Base-by-base conservation (phyloP, 2,113 vertebrate species). In the Okapia johnstoni region DNA sequence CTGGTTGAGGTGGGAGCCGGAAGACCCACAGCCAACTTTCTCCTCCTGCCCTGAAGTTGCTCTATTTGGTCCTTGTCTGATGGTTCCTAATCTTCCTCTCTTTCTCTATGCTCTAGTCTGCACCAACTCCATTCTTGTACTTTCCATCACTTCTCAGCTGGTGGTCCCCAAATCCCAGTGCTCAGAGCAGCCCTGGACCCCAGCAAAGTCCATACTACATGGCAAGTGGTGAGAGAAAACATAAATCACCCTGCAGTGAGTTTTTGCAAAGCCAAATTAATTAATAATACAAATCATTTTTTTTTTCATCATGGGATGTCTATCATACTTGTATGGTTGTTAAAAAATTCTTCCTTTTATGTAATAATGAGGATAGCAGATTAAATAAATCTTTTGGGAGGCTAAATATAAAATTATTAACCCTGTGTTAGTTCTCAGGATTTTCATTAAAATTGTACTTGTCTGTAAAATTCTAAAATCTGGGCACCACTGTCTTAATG, bases 401-500 rank as follows among this genome's bases (percentile, higher is more conserved):
- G 21, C 0, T 52, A 77, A 14, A 83, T 81, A n/a, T 25, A 61
- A 89, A 94, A 86, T 90, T 63, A 57, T 70, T 81, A 95, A n/a
- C 9, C 9, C 46, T 50, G 6, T 61, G 33, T 84, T 92, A 48
- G 80, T 87, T 11, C 46, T 5, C 7, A 76, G 26, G 17, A 79
- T 87, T 94, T 89, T 76, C 25, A 50, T 40, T 66, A n/a, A 61
- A 90, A 46, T 40, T 85, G 30, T 77, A 57, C 70, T 40, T 57
- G 17, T 40, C n/a, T 81, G 61, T 58, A 80, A 92, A 83, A 86
- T 86, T 95, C 14, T 92, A 84, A 97, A 79, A 93, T 52, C 36
- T 95, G 57, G 57, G 25, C 30, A 60, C 21, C 52, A 70, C 4
- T 66, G 50, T 90, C 85, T 96, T 91, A 94, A 63, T 33, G 23